These are phyloP conservation scores for Zingel zingel DNA, from an alignment of 2,113 vertebrate species.

Conservation along the genomic window DNA sequence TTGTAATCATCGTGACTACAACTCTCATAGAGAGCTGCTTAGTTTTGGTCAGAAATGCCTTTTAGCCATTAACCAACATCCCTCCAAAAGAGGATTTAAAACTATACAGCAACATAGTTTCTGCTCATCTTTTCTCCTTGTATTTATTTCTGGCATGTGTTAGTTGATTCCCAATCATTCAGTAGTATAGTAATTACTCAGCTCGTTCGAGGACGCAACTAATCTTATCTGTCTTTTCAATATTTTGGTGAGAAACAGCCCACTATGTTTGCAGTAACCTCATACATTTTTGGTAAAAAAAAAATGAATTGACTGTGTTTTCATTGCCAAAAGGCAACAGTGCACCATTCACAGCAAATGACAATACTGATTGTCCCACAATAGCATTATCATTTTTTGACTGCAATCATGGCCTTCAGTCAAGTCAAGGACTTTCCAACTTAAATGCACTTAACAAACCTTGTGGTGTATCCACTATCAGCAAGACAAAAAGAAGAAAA, in stretches of 20 bases:
- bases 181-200: constrained; percentile 20
- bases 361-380: constrained; percentile 33
- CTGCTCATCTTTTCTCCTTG: constrained; percentile 9
- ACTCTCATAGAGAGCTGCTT: background rate
- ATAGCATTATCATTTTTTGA: constrained; percentile 11
- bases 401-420: background rate
- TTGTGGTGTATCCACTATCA: constrained; percentile 2
- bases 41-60: constrained; percentile 3
- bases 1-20: background rate
- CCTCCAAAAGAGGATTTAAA: constrained; percentile 42
- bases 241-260: constrained; percentile 31
- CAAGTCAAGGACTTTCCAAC: constrained; percentile 12
- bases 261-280: background rate
- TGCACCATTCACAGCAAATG: constrained; percentile 28
- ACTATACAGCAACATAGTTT: constrained; percentile 14
- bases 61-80: background rate
- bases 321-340: constrained; percentile 23
- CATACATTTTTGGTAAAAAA: constrained; percentile 12
- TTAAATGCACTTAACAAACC: background rate
- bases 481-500: background rate
- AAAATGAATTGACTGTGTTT: constrained; percentile 23
- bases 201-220: constrained; percentile 28
- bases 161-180: constrained; percentile 33
- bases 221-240: constrained; percentile 9
- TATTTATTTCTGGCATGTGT: constrained; percentile 36